Evolutionary conservation across 2,113 vertebrate genomes (phyloP).

Genomic region (Zootoca vivipara): DNA sequence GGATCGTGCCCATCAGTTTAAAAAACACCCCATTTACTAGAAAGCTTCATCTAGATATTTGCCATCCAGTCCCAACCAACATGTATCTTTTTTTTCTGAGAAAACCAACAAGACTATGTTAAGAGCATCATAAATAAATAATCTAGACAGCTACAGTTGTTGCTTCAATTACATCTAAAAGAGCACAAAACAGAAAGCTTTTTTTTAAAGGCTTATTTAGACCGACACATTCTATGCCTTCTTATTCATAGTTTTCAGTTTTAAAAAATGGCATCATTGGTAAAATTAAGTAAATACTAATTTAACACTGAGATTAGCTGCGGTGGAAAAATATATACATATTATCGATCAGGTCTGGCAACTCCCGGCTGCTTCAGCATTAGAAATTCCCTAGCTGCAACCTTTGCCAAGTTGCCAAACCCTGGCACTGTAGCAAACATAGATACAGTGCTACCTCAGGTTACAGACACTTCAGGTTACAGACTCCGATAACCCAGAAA

Average conservation of each 20-base stretch:
- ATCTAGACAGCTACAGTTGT: not conserved
- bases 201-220: not conserved
- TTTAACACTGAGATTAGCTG: not conserved
- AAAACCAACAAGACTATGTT: not conserved
- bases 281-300: not conserved
- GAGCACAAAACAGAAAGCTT: not conserved
- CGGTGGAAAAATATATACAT: accelerated
- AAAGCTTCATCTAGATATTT: not conserved
- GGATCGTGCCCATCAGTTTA: not conserved
- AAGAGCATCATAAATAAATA: not conserved
- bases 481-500: too few relatives aligned
- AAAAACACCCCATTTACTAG: not conserved
- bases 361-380: not conserved
- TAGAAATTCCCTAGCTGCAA: not conserved
- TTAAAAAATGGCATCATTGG: accelerated
- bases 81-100: not conserved
- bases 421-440: not conserved
- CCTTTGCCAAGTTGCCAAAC: not conserved
- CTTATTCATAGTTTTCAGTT: not conserved
- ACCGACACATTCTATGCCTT: not conserved
- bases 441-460: too few relatives aligned
- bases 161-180: not conserved
- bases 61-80: accelerated
- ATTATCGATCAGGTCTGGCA: not conserved
- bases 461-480: too few relatives aligned